These are phyloP conservation scores for Cairina moschata DNA, from an alignment of 2,113 vertebrate species.

Conservation along the genomic window DNA sequence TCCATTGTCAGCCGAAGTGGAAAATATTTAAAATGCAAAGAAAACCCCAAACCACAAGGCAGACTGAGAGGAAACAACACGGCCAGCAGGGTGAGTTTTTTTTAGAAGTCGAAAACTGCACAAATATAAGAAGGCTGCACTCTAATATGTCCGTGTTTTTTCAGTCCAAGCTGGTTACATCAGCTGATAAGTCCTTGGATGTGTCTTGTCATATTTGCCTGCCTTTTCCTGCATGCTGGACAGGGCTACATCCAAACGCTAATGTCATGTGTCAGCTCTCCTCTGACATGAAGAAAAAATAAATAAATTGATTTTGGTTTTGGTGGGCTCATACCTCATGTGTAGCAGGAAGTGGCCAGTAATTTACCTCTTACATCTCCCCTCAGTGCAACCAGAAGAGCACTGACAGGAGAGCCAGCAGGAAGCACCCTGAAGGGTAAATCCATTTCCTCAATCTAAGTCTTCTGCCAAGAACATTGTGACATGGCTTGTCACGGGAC, in stretches of 20 bases:
- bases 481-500: neutral
- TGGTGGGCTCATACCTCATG: neutral
- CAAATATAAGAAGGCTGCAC: neutral
- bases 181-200: neutral
- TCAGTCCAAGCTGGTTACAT: neutral
- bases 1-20: neutral
- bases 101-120: neutral
- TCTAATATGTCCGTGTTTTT: neutral
- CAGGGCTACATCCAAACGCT: neutral
- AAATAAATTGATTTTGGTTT: neutral
- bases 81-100: neutral
- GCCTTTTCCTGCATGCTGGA: neutral
- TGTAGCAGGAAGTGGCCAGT: neutral
- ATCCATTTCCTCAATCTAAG: neutral
- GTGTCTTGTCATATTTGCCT: neutral
- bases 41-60: neutral
- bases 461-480: neutral
- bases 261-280: neutral
- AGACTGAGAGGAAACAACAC: conserved; percentile 26
- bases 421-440: neutral
- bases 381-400: neutral
- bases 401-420: neutral
- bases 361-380: neutral
- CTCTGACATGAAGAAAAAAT: neutral
- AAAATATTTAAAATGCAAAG: conserved; percentile 17